Evolutionary conservation across 2,797 vertebrate genomes (phyloP).

Genomic region (Syndactyla subalaris): DNA sequence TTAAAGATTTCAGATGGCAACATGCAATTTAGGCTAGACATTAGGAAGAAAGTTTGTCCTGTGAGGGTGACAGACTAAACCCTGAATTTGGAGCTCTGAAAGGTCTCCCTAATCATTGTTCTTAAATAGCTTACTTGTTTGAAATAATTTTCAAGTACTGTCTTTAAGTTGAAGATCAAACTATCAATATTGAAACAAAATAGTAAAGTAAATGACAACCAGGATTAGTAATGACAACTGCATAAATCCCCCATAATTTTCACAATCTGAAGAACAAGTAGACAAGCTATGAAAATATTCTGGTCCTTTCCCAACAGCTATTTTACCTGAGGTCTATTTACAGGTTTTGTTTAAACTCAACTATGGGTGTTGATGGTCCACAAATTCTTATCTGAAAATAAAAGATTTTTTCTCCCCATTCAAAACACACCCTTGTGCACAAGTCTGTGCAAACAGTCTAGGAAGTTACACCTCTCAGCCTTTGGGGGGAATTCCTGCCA

Average conservation of each 20-base stretch:
- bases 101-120: not conserved
- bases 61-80: not conserved
- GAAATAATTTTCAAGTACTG: not conserved
- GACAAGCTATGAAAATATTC: not conserved
- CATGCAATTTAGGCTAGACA: not conserved
- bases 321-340: not conserved
- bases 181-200: not conserved
- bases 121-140: not conserved
- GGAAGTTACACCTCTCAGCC: not conserved
- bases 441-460: not conserved
- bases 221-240: not conserved
- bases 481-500: not conserved
- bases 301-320: not conserved
- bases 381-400: not conserved
- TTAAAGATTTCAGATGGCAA: not conserved
- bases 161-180: not conserved
- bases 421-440: not conserved
- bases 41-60: not conserved
- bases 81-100: not conserved
- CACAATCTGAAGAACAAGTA: not conserved
- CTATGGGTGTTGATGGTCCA: not conserved
- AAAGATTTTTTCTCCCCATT: not conserved
- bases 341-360: not conserved
- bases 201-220: not conserved
- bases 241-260: not conserved